Conservation (phyloP, 2,888 invertebrate species). For the Erebia aethiops region DNA sequence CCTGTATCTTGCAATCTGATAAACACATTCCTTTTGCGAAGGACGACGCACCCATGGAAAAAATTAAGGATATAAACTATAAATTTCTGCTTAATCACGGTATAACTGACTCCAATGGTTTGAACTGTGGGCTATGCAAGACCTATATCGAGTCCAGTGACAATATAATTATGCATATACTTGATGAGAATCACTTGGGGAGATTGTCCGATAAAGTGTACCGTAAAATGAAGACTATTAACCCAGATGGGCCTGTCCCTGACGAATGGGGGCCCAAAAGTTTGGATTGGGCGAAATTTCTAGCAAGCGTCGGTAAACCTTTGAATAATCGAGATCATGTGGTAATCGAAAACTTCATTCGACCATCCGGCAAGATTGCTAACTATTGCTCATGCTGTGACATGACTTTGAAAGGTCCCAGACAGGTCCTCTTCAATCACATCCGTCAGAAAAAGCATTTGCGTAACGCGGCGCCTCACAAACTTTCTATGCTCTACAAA, state of each 20-base stretch:
- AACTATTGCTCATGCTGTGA: constrained; percentile 76
- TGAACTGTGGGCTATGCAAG: constrained; percentile 65
- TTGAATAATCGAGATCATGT: constrained; percentile 70
- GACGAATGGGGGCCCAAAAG: constrained; percentile 78
- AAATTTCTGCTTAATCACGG: constrained; percentile 66
- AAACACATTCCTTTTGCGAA: constrained; percentile 63
- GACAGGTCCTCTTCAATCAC: constrained; percentile 76
- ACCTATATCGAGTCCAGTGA: constrained; percentile 58
- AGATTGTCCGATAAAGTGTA: constrained; percentile 70
- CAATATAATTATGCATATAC: constrained; percentile 62
- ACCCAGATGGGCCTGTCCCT: constrained; percentile 64
- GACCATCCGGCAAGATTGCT: constrained; percentile 71
- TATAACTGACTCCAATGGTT: constrained; percentile 50
- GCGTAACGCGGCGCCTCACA: constrained; percentile 72
- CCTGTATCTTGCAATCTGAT: constrained; percentile 68
- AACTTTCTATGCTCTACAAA: constrained; percentile 65
- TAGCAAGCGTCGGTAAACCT: constrained; percentile 73
- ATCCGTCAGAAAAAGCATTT: constrained; percentile 78
- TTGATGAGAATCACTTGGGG: constrained; percentile 73
- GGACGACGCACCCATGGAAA: constrained; percentile 60
- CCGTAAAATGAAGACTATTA: constrained; percentile 59
- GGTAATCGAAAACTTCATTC: constrained; percentile 75
- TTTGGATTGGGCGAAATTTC: constrained; percentile 73
- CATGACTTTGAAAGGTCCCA: constrained; percentile 73
- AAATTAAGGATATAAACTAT: constrained; percentile 67